Conservation (phyloP, 2,797 vertebrate genomes). For the Danio aesculapii region DNA sequence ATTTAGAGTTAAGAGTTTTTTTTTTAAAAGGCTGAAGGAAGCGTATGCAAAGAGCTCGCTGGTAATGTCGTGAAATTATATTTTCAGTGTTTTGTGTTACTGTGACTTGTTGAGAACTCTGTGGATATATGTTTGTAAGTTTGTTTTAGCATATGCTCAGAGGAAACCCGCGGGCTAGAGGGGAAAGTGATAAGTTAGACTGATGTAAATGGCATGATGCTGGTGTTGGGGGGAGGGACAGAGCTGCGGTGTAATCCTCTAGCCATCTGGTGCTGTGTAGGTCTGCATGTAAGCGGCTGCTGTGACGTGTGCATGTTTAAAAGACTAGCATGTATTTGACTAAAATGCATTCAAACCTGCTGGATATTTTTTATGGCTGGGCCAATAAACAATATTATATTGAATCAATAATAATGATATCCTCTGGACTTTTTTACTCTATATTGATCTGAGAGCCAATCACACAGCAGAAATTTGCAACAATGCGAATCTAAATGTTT, state of each 20-base stretch:
- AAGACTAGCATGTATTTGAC: slow-evolving; percentile 45
- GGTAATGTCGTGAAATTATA: not conserved
- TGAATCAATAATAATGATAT: too few relatives aligned
- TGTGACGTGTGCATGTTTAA: slow-evolving; percentile 7
- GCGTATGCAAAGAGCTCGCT: not conserved
- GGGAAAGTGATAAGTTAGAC: slow-evolving; percentile 36
- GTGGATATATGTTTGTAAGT: not conserved
- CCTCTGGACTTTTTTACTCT: too few relatives aligned
- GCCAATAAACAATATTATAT: too few relatives aligned
- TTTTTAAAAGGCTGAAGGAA: not conserved
- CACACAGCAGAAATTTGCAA: too few relatives aligned
- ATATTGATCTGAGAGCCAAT: too few relatives aligned
- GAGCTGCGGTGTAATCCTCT: slow-evolving; percentile 73
- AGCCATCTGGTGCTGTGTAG: slow-evolving; percentile 77
- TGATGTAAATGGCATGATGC: slow-evolving; percentile 20
- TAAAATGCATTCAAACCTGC: not conserved
- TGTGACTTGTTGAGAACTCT: not conserved
- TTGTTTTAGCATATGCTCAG: slow-evolving; percentile 1
- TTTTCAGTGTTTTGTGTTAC: slow-evolving; percentile 9
- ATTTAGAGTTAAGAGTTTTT: not conserved
- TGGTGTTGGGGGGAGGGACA: slow-evolving; percentile 57
- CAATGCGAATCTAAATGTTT: too few relatives aligned
- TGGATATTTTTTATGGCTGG: not conserved
- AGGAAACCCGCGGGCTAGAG: slow-evolving; percentile 15
- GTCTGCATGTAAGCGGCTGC: slow-evolving; percentile 18